A percentile compares a stretch with the other conserved stretches of the same genome.
Evolutionary conservation across 1,140 invertebrate species (phyloP).

Genomic region (Oryctes rhinoceros): DNA sequence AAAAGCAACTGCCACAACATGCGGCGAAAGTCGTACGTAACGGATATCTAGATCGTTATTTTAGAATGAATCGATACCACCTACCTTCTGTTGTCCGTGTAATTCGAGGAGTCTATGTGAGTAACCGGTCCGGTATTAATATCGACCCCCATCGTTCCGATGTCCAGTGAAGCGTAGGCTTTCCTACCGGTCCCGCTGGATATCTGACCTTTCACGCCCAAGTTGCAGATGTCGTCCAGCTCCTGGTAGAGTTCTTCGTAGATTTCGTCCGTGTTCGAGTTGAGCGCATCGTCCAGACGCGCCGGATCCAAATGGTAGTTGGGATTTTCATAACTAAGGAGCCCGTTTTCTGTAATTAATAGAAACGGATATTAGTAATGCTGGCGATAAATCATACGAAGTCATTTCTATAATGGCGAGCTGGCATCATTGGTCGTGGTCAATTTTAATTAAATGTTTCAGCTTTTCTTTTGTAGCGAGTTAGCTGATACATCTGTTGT

Average conservation of each 20-base stretch:
- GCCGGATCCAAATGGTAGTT: conserved; percentile 82
- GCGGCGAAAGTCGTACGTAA: no score
- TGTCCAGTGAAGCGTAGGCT: conserved; percentile 71
- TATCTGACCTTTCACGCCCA: conserved; percentile 57
- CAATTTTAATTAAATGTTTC: no score
- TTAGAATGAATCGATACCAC: background rate
- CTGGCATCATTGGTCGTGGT: no score
- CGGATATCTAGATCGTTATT: background rate
- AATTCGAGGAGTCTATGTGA: conserved; percentile 66
- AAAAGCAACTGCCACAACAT: no score
- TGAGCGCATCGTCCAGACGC: conserved; percentile 79
- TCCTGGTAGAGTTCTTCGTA: conserved; percentile 71
- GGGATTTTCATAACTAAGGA: conserved; percentile 86
- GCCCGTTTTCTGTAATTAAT: conserved; percentile 79
- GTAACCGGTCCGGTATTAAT: conserved; percentile 70
- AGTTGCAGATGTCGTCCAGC: conserved; percentile 67
- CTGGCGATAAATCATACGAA: no score
- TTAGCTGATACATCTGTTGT: no score
- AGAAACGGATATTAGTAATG: background rate
- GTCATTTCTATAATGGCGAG: no score
- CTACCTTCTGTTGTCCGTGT: conserved; percentile 70
- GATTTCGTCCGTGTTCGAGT: conserved; percentile 73
- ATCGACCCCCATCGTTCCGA: conserved; percentile 77
- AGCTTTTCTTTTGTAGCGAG: no score
- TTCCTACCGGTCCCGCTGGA: conserved; percentile 63